Conservation (phyloP, 2,113 vertebrate species). For the Cheilinus undulatus region DNA sequence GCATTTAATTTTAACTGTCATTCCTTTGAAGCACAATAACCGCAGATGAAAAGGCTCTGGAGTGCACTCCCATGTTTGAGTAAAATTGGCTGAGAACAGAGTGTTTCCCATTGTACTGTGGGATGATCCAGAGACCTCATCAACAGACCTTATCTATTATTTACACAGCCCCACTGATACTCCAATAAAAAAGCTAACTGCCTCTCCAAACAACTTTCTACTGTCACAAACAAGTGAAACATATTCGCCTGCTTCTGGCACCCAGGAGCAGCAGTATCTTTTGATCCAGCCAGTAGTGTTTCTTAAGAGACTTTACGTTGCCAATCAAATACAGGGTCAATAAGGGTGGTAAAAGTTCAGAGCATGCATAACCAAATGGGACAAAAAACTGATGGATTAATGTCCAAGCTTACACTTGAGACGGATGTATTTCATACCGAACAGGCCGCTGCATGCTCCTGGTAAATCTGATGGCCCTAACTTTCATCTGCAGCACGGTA, state of each 20-base stretch:
- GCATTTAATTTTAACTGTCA: conserved; percentile 67
- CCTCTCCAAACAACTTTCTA: conserved; percentile 51
- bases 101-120: conserved; percentile 45
- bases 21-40: conserved; percentile 70
- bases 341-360: conserved; percentile 13
- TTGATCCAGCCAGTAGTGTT: conserved; percentile 53
- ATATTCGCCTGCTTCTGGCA: conserved; percentile 33
- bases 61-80: conserved; percentile 58
- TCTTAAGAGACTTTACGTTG: conserved; percentile 43
- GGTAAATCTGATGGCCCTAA: conserved; percentile 47
- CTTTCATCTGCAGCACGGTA: conserved; percentile 63
- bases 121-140: conserved; percentile 46
- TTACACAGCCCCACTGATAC: conserved; percentile 55
- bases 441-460: conserved; percentile 28
- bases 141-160: conserved; percentile 64
- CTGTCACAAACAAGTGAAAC: conserved; percentile 53
- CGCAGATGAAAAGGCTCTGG: conserved; percentile 57
- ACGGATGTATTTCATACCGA: conserved; percentile 22
- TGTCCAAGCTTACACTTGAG: neutral
- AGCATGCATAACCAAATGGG: neutral
- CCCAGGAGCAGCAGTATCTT: conserved; percentile 28
- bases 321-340: conserved; percentile 31
- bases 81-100: conserved; percentile 48
- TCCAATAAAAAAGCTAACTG: conserved; percentile 61
- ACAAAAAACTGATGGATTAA: neutral